Evolutionary conservation across 2,113 vertebrate species (phyloP).

Genomic region (Aleadryas rufinucha): DNA sequence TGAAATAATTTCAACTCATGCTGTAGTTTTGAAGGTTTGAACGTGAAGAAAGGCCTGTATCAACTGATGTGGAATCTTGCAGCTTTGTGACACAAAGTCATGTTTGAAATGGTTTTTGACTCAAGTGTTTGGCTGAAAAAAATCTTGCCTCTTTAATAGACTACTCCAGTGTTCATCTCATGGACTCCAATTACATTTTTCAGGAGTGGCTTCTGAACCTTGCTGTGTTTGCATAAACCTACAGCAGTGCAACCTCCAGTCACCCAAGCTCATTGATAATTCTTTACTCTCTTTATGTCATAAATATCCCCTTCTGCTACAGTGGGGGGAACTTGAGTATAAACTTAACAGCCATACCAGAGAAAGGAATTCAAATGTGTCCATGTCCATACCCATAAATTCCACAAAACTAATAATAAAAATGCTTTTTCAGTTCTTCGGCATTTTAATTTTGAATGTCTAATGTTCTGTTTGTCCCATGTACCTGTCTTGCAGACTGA

Average conservation of each 20-base stretch:
- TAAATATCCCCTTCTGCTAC: neutral
- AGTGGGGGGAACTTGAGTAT: neutral
- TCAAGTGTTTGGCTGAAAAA: neutral
- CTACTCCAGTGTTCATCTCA: neutral
- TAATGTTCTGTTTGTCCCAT: neutral
- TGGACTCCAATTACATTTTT: neutral
- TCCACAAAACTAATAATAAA: neutral
- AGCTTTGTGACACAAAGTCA: neutral
- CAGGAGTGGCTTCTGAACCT: neutral
- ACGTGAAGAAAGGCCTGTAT: neutral
- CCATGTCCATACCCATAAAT: neutral
- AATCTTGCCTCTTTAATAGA: neutral
- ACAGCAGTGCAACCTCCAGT: rapidly evolving
- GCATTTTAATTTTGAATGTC: neutral
- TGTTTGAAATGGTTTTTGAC: neutral
- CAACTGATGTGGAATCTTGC: neutral
- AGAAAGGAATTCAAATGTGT: neutral
- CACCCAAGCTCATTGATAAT: neutral
- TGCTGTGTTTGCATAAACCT: neutral
- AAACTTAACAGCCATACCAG: rapidly evolving
- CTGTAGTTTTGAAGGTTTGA: neutral
- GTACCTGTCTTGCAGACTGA: neutral
- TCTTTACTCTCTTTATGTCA: neutral
- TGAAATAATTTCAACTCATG: neutral
- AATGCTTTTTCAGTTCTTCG: neutral